Percentiles rank a stretch among this genome's conserved stretches.
Evolutionary conservation across 2,888 invertebrate genomes (phyloP).

Genomic region (Adineta ricciae): DNA sequence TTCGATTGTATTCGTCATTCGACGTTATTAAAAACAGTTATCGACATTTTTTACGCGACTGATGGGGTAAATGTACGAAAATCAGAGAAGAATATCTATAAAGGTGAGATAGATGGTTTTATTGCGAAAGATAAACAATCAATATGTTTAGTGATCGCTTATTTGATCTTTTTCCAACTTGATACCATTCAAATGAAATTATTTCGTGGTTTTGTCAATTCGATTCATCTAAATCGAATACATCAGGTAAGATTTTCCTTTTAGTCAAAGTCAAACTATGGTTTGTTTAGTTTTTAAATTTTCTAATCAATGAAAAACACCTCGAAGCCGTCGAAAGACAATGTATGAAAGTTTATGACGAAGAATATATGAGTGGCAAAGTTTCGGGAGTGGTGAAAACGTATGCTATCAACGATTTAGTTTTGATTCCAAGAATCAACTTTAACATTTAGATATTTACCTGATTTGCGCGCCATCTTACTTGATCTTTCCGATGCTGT

Average conservation of each 20-base stretch:
- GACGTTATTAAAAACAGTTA: conserved; percentile 41
- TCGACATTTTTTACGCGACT: conserved; percentile 43
- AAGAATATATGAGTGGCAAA: neutral
- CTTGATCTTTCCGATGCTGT: neutral
- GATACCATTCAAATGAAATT: conserved; percentile 45
- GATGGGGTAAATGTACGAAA: conserved; percentile 43
- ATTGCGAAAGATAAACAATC: too few species aligned
- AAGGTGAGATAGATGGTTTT: conserved; percentile 37
- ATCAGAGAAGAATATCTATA: conserved; percentile 43
- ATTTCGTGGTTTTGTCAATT: conserved; percentile 42
- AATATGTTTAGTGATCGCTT: conserved; percentile 45
- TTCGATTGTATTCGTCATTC: conserved; percentile 44
- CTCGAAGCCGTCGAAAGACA: conserved; percentile 44
- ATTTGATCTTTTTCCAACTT: conserved; percentile 44
- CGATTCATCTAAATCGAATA: conserved; percentile 44
- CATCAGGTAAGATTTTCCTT: conserved; percentile 40
- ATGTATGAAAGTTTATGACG: conserved; percentile 45
- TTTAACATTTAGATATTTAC: neutral
- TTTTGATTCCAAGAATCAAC: neutral
- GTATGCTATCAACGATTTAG: neutral
- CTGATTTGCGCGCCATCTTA: neutral
- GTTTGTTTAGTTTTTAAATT: conserved; percentile 43
- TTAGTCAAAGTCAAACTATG: too few species aligned
- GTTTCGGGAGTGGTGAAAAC: neutral
- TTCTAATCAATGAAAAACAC: conserved; percentile 43